Evolutionary conservation across 2,113 vertebrate species (phyloP), one percentile per base, ranked within the genome.

Genomic region (Bostrychus sinensis): DNA sequence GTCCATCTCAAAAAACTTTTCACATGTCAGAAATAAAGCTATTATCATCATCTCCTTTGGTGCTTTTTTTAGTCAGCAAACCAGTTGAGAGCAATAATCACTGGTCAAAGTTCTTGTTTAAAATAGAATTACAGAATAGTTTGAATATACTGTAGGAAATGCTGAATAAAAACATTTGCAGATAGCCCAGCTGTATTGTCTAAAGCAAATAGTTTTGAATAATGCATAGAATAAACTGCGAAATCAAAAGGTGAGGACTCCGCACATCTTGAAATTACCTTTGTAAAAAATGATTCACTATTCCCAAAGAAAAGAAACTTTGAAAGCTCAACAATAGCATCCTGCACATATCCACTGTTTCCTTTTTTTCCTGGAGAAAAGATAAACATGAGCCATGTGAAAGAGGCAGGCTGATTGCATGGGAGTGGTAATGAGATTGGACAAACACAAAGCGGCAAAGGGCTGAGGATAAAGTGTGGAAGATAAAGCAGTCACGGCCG

Each of bases 391-490:
- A 75, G 68, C 68, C 36, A 58, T 16, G 30, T 63, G 54, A 59
- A 54, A 57, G 55, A 28, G 58, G 22, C 25, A 20, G 26, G 63
- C 2, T 22, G 71, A 67, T 76, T 72, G 56, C 50, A 62, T 0
- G 13, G 9, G 5, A 62, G 57, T n/a, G 36, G 43, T 72, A 61
- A 78, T 74, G 72, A 75, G 65, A 75, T 56, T 68, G 76, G 51
- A 67, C 36, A 54, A 78, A 68, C 42, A 56, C 45, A 72, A 71
- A 7, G 38, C 16, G 1, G 14, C 34, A 41, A 36, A 38, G 46
- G 57, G 30, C 36, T 62, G 56, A 70, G 71, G 70, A 67, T 50
- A 63, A 80, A 68, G 50, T 37, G 22, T 5, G 13, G 51, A 54
- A 46, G 66, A 81, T 77, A 75, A 58, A 81, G 54, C 45, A 48